These are phyloP conservation scores for Danaus chrysippus DNA, from an alignment of 2,888 invertebrate species.

Conservation along the genomic window DNA sequence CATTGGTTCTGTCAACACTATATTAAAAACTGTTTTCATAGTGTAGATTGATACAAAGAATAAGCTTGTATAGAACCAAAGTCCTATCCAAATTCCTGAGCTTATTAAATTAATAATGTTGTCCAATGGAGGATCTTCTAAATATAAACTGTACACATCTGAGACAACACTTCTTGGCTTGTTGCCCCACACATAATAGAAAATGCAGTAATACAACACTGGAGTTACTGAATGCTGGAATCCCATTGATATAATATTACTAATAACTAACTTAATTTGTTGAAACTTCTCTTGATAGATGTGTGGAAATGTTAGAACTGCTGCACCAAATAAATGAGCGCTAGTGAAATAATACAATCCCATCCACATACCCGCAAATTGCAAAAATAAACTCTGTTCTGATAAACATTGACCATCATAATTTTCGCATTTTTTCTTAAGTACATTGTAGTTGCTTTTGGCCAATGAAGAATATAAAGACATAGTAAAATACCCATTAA, in stretches of 20 bases:
- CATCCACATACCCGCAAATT: conserved; percentile 83
- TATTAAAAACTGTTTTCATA: conserved; percentile 84
- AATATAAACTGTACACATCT: conserved; percentile 73
- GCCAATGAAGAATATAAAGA: conserved; percentile 84
- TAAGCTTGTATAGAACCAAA: conserved; percentile 84
- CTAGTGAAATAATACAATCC: conserved; percentile 80
- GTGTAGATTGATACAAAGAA: conserved; percentile 84
- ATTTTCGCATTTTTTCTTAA: conserved; percentile 68
- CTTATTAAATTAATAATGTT: conserved; percentile 66
- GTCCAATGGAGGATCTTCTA: conserved; percentile 75
- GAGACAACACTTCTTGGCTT: conserved; percentile 73
- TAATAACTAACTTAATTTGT: conserved; percentile 80
- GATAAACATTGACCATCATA: conserved; percentile 79
- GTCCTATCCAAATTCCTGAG: conserved; percentile 78
- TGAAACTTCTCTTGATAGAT: conserved; percentile 84
- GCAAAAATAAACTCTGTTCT: conserved; percentile 83
- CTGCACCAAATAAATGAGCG: conserved; percentile 74
- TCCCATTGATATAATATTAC: conserved; percentile 78
- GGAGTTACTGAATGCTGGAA: conserved; percentile 81
- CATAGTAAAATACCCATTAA: conserved; percentile 83
- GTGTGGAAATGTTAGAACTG: conserved; percentile 83
- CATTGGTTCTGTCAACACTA: conserved; percentile 84
- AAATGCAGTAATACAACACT: conserved; percentile 77
- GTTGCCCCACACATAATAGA: conserved; percentile 81
- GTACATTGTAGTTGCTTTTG: conserved; percentile 77